Evolutionary conservation across 2,113 vertebrate genomes (phyloP).

Genomic region (Rostratula benghalensis): DNA sequence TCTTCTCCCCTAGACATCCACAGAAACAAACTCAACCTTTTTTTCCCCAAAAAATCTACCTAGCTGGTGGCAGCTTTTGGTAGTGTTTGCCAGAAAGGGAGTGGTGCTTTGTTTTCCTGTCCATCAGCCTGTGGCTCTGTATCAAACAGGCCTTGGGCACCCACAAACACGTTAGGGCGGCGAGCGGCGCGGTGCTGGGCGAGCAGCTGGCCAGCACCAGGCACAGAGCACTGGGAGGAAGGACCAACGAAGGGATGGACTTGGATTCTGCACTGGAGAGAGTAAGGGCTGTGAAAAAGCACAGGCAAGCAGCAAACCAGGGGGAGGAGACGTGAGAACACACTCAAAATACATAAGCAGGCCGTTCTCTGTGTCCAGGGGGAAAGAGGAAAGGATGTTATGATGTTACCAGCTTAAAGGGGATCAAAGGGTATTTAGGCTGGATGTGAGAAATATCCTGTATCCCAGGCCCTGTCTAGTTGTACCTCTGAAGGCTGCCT

Average conservation of each 20-base stretch:
- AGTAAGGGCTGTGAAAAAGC: neutral
- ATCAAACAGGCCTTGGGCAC: neutral
- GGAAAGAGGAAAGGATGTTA: constrained; percentile 31
- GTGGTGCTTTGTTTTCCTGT: neutral
- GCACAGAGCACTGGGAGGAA: neutral
- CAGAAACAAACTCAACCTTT: neutral
- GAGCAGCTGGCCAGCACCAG: neutral
- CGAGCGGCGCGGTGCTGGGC: neutral
- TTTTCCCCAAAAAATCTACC: accelerated
- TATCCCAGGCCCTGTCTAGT: neutral
- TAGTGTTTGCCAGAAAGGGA: neutral
- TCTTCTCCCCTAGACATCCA: neutral
- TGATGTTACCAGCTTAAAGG: constrained; percentile 39
- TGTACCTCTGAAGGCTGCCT: neutral
- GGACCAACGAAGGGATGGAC: neutral
- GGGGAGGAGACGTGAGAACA: neutral
- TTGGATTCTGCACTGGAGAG: neutral
- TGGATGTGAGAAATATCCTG: constrained; percentile 16
- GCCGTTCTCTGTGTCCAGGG: neutral
- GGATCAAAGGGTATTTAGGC: constrained; percentile 40
- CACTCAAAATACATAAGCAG: neutral
- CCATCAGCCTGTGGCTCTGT: neutral
- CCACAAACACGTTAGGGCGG: neutral
- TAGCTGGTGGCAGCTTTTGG: neutral
- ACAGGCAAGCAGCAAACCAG: neutral